Evolutionary conservation across 2,113 vertebrate genomes (phyloP).

Genomic region (Perognathus longimembris): DNA sequence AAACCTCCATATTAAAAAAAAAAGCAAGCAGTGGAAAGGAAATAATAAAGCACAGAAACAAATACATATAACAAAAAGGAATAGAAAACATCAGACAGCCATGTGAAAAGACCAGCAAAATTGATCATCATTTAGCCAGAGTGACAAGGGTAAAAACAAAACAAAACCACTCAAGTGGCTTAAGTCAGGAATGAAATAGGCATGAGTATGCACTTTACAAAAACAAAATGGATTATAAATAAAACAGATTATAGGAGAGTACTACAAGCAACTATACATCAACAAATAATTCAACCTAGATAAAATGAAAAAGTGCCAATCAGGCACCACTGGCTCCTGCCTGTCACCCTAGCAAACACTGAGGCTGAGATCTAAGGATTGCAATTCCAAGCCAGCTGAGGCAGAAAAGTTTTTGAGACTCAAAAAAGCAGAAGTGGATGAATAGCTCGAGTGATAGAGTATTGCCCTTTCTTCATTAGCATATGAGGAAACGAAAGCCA

Average conservation of each 20-base stretch:
- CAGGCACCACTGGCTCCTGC: background rate
- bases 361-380: no score
- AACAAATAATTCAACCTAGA: background rate
- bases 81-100: background rate
- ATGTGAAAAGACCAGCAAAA: background rate
- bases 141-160: background rate
- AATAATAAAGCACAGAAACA: background rate
- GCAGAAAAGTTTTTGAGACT: no score
- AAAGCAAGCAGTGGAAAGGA: background rate
- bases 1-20: no score
- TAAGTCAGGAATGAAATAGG: background rate
- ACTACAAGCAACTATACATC: background rate
- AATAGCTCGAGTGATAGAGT: no score
- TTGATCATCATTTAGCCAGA: background rate
- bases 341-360: no score
- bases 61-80: background rate
- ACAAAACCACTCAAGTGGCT: background rate
- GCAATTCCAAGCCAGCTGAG: no score
- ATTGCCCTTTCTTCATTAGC: background rate
- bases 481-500: background rate
- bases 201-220: background rate
- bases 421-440: no score
- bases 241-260: background rate
- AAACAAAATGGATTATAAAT: constrained; percentile 13
- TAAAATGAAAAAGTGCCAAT: background rate